Evolutionary conservation across 2,113 vertebrate genomes (phyloP).

Genomic region (Cichladusa arquata): DNA sequence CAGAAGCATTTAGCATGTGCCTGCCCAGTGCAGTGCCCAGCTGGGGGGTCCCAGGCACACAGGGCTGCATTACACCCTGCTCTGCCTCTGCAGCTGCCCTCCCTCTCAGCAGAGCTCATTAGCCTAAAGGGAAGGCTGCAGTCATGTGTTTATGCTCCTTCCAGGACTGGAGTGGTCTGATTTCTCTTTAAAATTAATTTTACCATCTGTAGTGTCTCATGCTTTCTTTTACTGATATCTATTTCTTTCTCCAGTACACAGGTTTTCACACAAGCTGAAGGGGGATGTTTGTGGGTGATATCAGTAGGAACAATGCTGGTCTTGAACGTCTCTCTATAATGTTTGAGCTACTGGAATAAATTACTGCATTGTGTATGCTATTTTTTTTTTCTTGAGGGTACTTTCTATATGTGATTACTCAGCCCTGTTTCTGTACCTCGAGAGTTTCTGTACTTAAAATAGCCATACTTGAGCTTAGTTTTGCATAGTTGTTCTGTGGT

Average conservation of each 20-base stretch:
- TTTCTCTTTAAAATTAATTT: not conserved
- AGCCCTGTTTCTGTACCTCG: not conserved
- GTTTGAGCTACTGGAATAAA: not conserved
- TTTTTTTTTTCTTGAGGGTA: not conserved
- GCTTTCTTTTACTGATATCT: not conserved
- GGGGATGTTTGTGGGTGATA: not conserved
- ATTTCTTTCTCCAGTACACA: not conserved
- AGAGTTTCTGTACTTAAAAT: not conserved
- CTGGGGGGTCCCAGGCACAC: not conserved
- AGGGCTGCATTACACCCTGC: not conserved
- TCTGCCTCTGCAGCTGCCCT: not conserved
- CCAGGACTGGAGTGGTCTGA: not conserved
- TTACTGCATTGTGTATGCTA: not conserved
- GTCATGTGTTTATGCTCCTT: not conserved
- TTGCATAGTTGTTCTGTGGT: not conserved
- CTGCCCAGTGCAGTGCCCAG: not conserved
- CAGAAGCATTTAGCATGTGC: not conserved
- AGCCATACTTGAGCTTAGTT: not conserved
- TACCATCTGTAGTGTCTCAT: not conserved
- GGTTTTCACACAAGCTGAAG: not conserved
- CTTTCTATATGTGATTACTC: not conserved
- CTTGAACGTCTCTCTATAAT: not conserved
- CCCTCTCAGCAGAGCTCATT: not conserved
- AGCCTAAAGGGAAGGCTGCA: not conserved
- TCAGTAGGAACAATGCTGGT: not conserved